Evolutionary conservation across 2,797 vertebrate genomes (phyloP).

Genomic region (Amphiprion clarkii): DNA sequence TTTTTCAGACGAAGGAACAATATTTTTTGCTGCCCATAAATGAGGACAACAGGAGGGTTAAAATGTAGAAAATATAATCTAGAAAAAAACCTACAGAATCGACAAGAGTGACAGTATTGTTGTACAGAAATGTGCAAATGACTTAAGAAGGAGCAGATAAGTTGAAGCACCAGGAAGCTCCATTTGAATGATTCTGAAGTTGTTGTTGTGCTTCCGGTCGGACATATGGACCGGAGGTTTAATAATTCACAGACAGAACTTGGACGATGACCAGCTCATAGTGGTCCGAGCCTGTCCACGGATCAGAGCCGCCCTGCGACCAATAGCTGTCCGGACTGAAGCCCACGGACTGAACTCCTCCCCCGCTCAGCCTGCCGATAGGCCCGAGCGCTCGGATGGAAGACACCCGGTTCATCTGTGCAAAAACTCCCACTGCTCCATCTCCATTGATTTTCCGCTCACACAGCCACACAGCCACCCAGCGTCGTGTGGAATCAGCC

Average conservation of each 20-base stretch:
- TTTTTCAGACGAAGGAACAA: no score
- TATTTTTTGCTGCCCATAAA: no score
- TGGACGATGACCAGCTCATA: constrained; percentile 28
- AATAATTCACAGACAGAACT: constrained; percentile 61
- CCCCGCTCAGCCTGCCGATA: constrained; percentile 71
- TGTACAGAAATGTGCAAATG: no score
- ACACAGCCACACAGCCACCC: background rate
- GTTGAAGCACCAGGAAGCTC: no score
- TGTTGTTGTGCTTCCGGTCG: constrained; percentile 19
- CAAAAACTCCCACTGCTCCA: constrained; percentile 54
- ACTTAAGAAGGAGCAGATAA: no score
- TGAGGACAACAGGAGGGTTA: no score
- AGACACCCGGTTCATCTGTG: constrained; percentile 48
- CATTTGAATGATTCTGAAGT: background rate
- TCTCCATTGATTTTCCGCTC: constrained; percentile 47
- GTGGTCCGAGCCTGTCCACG: constrained; percentile 67
- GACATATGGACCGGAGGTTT: constrained; percentile 43
- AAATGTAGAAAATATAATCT: no score
- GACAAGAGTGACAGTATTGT: no score
- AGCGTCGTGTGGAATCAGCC: constrained; percentile 8
- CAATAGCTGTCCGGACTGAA: constrained; percentile 67
- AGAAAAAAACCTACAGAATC: no score
- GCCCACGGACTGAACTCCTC: constrained; percentile 67
- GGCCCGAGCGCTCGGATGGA: constrained; percentile 56
- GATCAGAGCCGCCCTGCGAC: constrained; percentile 33